A percentile compares a stretch with the other conserved stretches of the same genome.
These are phyloP conservation scores for Temnopleurus reevesii DNA, from an alignment of 53 echinoderm and acorn worm species.

Conservation along the genomic window DNA sequence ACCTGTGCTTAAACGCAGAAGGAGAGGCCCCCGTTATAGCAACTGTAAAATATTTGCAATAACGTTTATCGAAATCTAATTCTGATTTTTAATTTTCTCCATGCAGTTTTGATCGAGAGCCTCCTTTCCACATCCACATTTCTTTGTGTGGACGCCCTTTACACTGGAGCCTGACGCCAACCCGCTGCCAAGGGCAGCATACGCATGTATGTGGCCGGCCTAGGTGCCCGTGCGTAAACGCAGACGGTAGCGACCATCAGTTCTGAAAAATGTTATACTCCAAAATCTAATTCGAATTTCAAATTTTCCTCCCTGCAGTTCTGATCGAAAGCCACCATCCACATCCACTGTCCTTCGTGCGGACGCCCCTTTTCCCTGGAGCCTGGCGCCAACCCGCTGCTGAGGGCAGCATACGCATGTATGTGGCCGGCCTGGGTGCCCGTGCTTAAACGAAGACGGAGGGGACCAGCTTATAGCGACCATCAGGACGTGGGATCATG, in stretches of 20 bases:
- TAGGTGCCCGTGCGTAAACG: slow-evolving; percentile 61
- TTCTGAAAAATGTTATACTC: too few relatives aligned
- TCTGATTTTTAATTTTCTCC: too few relatives aligned
- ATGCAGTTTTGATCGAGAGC: background rate
- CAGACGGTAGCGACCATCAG: background rate
- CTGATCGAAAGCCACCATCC: background rate
- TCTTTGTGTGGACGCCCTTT: background rate
- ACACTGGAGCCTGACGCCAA: background rate
- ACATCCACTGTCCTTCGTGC: background rate
- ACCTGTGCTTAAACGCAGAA: slow-evolving; percentile 21
- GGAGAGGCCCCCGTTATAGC: background rate
- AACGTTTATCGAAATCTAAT: too few relatives aligned
- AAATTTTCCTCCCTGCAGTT: background rate
- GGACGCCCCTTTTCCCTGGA: background rate
- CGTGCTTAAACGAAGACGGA: slow-evolving; percentile 57
- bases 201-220: slow-evolving; percentile 63
- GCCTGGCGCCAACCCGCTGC: slow-evolving; percentile 18
- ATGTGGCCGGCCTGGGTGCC: slow-evolving; percentile 64
- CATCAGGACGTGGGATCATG: slow-evolving; percentile 34
- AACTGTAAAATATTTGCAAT: too few relatives aligned
- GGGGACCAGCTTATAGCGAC: background rate
- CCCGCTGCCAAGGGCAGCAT: slow-evolving; percentile 47
- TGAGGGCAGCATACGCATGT: slow-evolving; percentile 55
- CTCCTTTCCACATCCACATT: background rate
- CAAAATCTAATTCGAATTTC: too few relatives aligned